Evolutionary conservation across 2,113 vertebrate genomes (phyloP), one percentile per base, ranked within the genome.

Genomic region (Oophaga pumilio): DNA sequence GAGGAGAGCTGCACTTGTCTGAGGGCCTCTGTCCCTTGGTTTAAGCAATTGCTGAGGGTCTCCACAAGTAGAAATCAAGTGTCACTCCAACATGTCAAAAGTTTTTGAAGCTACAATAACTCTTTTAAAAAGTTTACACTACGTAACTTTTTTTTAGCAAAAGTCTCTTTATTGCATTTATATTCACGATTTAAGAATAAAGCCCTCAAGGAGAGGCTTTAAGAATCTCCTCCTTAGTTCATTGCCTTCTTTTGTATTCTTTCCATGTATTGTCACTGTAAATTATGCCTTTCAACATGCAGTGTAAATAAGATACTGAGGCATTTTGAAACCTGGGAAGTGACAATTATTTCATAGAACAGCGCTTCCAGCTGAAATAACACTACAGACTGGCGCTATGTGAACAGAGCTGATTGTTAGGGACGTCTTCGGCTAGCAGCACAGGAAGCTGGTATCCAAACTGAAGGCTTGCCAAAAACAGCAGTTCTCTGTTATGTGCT

Each of bases 381-480:
- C 87, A 88, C 71, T 53, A 59, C 80, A 77, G 50, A 76, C 80
- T 88, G 81, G 87, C 60, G 15, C 68, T 84, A 76, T 77, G 87
- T 88, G 87, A 88, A 88, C 87, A 84, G 87, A 68, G 49, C 57
- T 84, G 71, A 88, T 88, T 88, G 87, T 84, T 84, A 49, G 49
- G 69, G 49, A 81, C n/a, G 86, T 83, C 80, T 82, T 88, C 66
- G 28, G 86, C 69, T 62, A 76, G 81, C 86, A 84, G 81, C n/a
- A 77, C 87, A 88, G 87, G 87, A 88, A 88, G 59, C 87, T 84
- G 87, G 81, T 84, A 88, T 88, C 59, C 87, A 84, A 88, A 77
- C 81, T 77, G 81, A 88, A 11, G 11, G 17, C 28, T 28, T 88
- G 87, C 87, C 87, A 88, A 88, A 76, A 88, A 77, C 87, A 88